Evolutionary conservation across 2,113 vertebrate species (phyloP).

Genomic region (Cebidichthys violaceus): DNA sequence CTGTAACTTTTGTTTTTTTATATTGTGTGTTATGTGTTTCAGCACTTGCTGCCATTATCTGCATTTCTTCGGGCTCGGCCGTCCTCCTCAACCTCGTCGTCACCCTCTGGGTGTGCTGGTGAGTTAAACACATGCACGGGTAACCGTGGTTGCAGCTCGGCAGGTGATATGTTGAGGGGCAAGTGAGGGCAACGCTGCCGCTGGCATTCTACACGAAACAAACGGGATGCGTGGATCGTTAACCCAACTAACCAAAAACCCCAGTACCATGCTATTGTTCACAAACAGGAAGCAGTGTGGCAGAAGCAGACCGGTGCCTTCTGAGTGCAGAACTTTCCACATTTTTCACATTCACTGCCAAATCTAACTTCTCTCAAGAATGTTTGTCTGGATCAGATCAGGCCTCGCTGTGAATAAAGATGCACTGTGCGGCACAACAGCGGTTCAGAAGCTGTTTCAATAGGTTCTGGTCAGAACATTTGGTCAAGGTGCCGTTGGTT

Average conservation of each 20-base stretch:
- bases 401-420: slow-evolving; percentile 14
- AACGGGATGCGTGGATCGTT: slow-evolving; percentile 79
- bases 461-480: slow-evolving; percentile 51
- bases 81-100: slow-evolving; percentile 57
- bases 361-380: slow-evolving; percentile 33
- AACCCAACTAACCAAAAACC: slow-evolving; percentile 60
- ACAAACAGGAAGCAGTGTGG: slow-evolving; percentile 83
- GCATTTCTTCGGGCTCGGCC: slow-evolving; percentile 65
- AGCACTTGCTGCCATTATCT: slow-evolving; percentile 66
- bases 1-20: background rate
- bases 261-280: slow-evolving; percentile 56
- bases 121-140: slow-evolving; percentile 59
- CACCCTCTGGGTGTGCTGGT: slow-evolving; percentile 76
- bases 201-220: slow-evolving; percentile 47
- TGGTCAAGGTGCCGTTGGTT: slow-evolving; percentile 70
- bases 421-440: slow-evolving; percentile 3
- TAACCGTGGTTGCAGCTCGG: slow-evolving; percentile 24
- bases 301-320: slow-evolving; percentile 57
- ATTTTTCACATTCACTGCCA: slow-evolving; percentile 45
- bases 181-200: slow-evolving; percentile 39
- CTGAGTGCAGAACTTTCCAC: slow-evolving; percentile 45
- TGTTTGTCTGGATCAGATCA: slow-evolving; percentile 33
- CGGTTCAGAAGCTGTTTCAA: slow-evolving; percentile 34
- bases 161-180: slow-evolving; percentile 43
- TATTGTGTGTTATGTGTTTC: slow-evolving; percentile 37